phyloP scores from a whole-genome alignment of 2,888 invertebrate genomes.

The Alentia gelatinosa region DNA sequence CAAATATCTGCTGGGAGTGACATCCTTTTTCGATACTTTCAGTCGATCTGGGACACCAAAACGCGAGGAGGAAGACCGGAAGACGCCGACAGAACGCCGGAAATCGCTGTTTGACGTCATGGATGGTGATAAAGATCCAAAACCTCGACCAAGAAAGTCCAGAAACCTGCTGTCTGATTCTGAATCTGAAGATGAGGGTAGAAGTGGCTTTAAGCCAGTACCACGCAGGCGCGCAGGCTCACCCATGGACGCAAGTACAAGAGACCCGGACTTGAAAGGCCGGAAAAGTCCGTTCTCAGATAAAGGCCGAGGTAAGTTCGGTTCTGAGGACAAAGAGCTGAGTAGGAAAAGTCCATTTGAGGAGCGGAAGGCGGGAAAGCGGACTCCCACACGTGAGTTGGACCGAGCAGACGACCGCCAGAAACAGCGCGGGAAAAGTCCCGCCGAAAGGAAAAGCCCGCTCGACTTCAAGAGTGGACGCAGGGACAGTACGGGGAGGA shows the following conservation, averaged over 20 bases:
- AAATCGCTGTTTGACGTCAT: conserved; percentile 10
- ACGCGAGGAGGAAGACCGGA: background rate
- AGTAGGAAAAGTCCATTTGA: background rate
- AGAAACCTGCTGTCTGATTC: background rate
- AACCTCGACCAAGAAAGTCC: background rate
- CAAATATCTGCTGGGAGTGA: too few relatives aligned
- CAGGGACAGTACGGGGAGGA: conserved; percentile 10
- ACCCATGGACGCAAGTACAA: background rate
- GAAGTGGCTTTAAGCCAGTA: background rate
- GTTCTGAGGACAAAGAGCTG: background rate
- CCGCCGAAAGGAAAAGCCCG: conserved; percentile 30
- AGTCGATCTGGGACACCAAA: background rate
- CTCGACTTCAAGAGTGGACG: background rate
- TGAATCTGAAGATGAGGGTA: background rate
- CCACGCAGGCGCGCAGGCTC: background rate
- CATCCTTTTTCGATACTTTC: too few relatives aligned
- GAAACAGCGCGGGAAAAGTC: conserved; percentile 28
- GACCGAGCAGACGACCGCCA: background rate
- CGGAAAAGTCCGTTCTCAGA: background rate
- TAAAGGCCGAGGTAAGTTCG: background rate
- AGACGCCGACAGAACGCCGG: background rate
- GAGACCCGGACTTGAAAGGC: background rate
- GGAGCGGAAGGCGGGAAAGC: background rate
- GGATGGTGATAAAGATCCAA: background rate
- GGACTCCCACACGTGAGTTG: too few relatives aligned